phyloP scores from a whole-genome alignment of 1,140 invertebrate genomes.

The Maniola jurtina region DNA sequence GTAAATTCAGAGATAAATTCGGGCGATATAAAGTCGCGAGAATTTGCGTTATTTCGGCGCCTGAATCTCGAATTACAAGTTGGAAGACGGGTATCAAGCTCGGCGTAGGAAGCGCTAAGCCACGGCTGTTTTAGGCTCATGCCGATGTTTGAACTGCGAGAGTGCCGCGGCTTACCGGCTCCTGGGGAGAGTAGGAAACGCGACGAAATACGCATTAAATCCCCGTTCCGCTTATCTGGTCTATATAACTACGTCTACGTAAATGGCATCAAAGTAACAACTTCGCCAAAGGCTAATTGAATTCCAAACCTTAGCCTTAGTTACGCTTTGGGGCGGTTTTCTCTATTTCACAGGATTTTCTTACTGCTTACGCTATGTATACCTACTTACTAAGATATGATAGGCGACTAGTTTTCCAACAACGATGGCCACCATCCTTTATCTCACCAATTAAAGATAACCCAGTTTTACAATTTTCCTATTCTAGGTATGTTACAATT shows the following conservation, averaged over 20 bases:
- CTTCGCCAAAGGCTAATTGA: slow-evolving; percentile 36
- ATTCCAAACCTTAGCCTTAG: slow-evolving; percentile 17
- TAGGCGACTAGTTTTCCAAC: no score
- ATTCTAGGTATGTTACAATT: no score
- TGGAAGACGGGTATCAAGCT: slow-evolving; percentile 67
- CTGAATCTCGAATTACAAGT: slow-evolving; percentile 71
- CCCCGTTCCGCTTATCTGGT: slow-evolving; percentile 62
- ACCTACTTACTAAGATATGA: neutral
- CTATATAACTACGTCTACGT: slow-evolving; percentile 35
- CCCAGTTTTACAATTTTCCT: no score
- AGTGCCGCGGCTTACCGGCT: slow-evolving; percentile 61
- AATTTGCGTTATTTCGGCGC: slow-evolving; percentile 73
- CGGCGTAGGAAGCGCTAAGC: slow-evolving; percentile 66
- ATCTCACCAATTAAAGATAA: no score
- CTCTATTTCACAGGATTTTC: neutral
- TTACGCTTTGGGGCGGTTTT: neutral
- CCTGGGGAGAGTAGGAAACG: slow-evolving; percentile 47
- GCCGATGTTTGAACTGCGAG: slow-evolving; percentile 65
- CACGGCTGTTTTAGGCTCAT: slow-evolving; percentile 58
- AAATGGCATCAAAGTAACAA: slow-evolving; percentile 36
- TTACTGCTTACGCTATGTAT: neutral
- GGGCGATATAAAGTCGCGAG: slow-evolving; percentile 47
- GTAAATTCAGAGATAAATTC: slow-evolving; percentile 23
- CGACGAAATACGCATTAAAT: slow-evolving; percentile 67
- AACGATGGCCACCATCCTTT: no score